A percentile compares a stretch with the other conserved stretches of the same genome.
phyloP scores from a whole-genome alignment of 2,797 vertebrate genomes.

The Chiroxiphia lanceolata region DNA sequence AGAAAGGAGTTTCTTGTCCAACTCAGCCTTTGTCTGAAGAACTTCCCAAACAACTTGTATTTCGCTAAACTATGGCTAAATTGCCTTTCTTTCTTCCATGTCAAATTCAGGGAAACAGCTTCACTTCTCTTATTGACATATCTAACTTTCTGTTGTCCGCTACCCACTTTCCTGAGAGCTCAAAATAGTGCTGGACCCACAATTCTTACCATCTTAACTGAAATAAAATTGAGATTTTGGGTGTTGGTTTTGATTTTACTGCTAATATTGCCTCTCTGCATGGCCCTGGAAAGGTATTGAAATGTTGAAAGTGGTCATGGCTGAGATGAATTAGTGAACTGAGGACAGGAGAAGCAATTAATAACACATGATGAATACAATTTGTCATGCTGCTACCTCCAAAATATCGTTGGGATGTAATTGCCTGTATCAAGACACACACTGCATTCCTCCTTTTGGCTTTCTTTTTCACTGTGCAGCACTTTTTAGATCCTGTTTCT shows the following conservation, averaged over 20 bases:
- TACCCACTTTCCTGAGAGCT: background rate
- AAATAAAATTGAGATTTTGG: background rate
- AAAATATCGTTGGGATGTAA: background rate
- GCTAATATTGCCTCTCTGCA: background rate
- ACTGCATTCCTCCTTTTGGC: background rate
- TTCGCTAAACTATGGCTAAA: background rate
- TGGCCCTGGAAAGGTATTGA: background rate
- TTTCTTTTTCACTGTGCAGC: background rate
- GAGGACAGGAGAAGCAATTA: constrained; percentile 7
- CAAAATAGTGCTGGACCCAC: background rate
- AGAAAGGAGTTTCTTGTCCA: background rate
- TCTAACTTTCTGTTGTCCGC: background rate
- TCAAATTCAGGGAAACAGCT: background rate
- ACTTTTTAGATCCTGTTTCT: background rate
- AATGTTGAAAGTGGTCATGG: background rate
- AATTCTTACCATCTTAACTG: background rate
- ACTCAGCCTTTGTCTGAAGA: background rate
- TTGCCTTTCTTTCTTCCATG: background rate
- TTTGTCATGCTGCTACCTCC: background rate
- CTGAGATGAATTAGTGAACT: constrained; percentile 13
- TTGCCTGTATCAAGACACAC: background rate
- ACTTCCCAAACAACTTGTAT: background rate
- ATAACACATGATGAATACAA: background rate
- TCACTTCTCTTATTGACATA: background rate
- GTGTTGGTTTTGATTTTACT: background rate